Base-by-base conservation (phyloP, 2,797 vertebrate genomes). In the Pelochelys cantorii region DNA sequence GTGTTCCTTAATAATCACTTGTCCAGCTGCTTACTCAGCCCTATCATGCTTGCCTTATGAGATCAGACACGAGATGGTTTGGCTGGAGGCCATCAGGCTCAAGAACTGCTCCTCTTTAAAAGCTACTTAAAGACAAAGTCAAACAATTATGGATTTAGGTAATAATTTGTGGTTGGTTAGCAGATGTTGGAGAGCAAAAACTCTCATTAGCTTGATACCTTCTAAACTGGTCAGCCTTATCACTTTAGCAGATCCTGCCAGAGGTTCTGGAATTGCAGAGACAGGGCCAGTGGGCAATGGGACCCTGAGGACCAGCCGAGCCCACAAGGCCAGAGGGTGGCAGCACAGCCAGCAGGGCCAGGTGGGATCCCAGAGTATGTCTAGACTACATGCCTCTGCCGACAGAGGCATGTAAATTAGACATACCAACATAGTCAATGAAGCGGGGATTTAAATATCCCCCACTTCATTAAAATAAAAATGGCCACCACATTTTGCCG, bases 211-310 rank as follows among this genome's bases (percentile, higher is more conserved):
- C 60, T 15, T 60, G 14, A 27, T 84, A 80, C 68, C 79, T 83
- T 59, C 52, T 83, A 34, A 37, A 48, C 17, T 5, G 54, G 14
- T 22, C 5, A 20, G 29, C 71, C 52, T 56, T 79, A 37, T 79
- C 37, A n/a, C 4, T 60, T 78, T 37, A 86, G 34, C 52, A 79
- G 75, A 31, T 54, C 12, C 86, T 29, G 62, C 79, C 84, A 80
- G 68, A 68, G 37, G 31, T 65, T 90, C 80, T 79, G 81, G 81
- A 89, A 59, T 85, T 82, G 82, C 31, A 60, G 53, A 15, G 53
- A 54, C 53, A 54, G 53, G 11, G 11, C 53, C 14, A 14, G 11
- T 54, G 53, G 53, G 53, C 53, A 15, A 15, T 54, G 53, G 53
- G 53, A 54, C 53, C 53, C 53, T 54, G 53, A 15, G 53, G 53